Conservation (phyloP, 2,888 invertebrate species). For the Drosophila leonis region DNA sequence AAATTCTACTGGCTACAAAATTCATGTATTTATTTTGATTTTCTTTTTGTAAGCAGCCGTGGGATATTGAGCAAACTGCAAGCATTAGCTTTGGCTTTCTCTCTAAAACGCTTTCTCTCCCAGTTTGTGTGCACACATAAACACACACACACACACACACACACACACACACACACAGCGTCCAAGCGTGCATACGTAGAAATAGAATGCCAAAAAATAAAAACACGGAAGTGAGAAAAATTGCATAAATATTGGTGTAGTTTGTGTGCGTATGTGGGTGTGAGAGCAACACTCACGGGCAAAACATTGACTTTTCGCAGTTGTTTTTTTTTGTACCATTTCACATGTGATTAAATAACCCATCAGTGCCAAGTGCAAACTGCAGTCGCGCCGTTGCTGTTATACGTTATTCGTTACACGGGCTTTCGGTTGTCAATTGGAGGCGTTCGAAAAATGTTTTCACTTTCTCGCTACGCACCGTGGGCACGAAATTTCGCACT, state of each 20-base stretch:
- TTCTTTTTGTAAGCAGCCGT: constrained; percentile 28
- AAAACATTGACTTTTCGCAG: constrained; percentile 68
- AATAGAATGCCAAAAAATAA: constrained; percentile 62
- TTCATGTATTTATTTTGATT: constrained; percentile 1
- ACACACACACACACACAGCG: constrained; percentile 12
- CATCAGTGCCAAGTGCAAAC: constrained; percentile 65
- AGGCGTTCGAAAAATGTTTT: constrained; percentile 75
- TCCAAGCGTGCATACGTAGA: constrained; percentile 19
- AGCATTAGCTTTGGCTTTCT: constrained; percentile 62
- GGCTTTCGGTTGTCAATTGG: constrained; percentile 57
- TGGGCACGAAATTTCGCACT: constrained; percentile 67
- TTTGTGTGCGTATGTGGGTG: constrained; percentile 28
- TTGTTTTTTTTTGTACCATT: constrained; percentile 29
- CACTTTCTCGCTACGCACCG: constrained; percentile 73
- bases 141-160: constrained; percentile 16
- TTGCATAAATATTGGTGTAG: constrained; percentile 62
- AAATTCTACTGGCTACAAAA: constrained; percentile 40
- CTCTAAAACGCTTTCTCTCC: constrained; percentile 73
- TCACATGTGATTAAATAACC: constrained; percentile 70
- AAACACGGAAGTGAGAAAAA: constrained; percentile 65
- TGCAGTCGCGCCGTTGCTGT: constrained; percentile 34
- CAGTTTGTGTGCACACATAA: constrained; percentile 14
- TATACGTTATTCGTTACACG: constrained; percentile 24
- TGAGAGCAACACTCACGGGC: constrained; percentile 24
- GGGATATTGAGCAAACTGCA: constrained; percentile 46